These are phyloP conservation scores for Hoplodrina ambigua DNA, from an alignment of 2,888 invertebrate species.

Conservation along the genomic window DNA sequence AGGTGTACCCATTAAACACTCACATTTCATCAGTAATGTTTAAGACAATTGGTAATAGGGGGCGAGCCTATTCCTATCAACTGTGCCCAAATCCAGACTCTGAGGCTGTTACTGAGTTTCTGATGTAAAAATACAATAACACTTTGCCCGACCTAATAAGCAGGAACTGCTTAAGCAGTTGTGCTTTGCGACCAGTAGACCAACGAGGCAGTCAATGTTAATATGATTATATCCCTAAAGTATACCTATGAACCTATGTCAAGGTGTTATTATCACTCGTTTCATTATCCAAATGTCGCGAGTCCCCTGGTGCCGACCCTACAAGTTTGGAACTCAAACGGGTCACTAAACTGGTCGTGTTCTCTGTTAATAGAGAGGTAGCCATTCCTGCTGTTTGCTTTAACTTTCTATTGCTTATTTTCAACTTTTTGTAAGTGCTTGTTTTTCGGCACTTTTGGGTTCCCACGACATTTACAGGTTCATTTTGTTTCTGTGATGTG, in stretches of 20 bases:
- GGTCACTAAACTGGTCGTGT: constrained; percentile 38
- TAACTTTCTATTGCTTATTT: constrained; percentile 49
- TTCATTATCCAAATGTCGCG: constrained; percentile 43
- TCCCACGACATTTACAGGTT: constrained; percentile 24
- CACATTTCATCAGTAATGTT: too few species aligned
- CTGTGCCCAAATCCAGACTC: too few species aligned
- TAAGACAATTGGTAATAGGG: too few species aligned
- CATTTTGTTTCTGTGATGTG: neutral
- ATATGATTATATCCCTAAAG: constrained; percentile 39
- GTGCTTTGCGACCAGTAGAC: too few species aligned
- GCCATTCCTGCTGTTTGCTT: constrained; percentile 43
- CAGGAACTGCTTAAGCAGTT: too few species aligned
- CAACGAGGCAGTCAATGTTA: too few species aligned
- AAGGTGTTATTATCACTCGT: constrained; percentile 46
- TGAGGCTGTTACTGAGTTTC: too few species aligned
- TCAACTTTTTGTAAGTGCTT: constrained; percentile 37
- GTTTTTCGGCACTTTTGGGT: constrained; percentile 17
- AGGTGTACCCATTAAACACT: too few species aligned
- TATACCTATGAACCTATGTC: constrained; percentile 30
- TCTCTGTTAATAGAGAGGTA: constrained; percentile 38
- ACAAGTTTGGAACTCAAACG: constrained; percentile 50
- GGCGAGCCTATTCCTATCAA: too few species aligned
- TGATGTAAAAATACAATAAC: too few species aligned
- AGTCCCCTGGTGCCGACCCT: constrained; percentile 39
- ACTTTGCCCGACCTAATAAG: too few species aligned